Evolutionary conservation across 2,888 invertebrate genomes (phyloP), one percentile per base, ranked within the genome.

Genomic region (Acrobeloides nanus): DNA sequence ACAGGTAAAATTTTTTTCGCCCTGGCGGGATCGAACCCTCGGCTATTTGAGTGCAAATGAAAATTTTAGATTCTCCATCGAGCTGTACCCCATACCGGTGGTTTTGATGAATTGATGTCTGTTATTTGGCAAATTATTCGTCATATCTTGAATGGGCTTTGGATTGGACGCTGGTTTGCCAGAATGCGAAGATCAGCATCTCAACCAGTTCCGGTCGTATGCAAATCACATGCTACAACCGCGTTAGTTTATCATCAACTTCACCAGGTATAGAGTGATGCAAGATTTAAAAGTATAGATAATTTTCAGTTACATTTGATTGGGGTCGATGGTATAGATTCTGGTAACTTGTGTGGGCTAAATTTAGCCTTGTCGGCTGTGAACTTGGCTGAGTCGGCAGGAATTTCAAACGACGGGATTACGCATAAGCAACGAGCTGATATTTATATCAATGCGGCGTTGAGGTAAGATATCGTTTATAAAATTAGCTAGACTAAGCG

Each of bases 161-260:
- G 71, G 71, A 62, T 71, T 18, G 71, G 71, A 6, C 58, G 70
- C 23, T 70, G 57, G 57, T 52, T 64, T 24, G 44, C 64, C n/a
- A 42, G 62, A 3, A 39, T 58, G 2, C 38, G 61, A 4, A 44
- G 62, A 24, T 55, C 53, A 8, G 51, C 53, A 6, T 44, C 51
- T 17, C 64, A 56, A 33, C 57, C 70, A 20, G 57, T 55, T 5
- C 46, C 61, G 2, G 60, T 64, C 4, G 71, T 71, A 2, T 66
- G 71, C 43, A 53, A 57, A 33, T 66, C 65, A 27, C 69, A 71
- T 40, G 71, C 71, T 1, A 63, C 68, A 26, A 64, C 71, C 1
- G 68, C 71, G 12, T 45, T 70, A 18, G 54, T 72, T 35, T 71
- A 70, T 46, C 70, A 71, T 53, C 66, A 71, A 35, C 54, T 71